phyloP scores from a whole-genome alignment of 2,797 vertebrate species.

The Sebastes minor region DNA sequence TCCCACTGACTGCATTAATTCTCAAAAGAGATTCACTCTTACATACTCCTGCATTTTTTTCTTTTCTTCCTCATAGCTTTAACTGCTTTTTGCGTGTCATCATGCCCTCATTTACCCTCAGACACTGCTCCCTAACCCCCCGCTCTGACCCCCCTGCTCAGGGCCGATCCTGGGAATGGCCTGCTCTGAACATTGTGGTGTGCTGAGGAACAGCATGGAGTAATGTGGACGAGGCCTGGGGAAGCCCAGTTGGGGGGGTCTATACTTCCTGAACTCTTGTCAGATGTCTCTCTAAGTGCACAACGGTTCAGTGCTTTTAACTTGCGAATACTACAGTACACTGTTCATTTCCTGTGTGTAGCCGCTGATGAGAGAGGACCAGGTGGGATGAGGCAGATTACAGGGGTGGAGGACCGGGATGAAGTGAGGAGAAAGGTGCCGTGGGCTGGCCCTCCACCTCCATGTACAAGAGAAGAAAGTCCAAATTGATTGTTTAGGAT shows the following conservation, averaged over 20 bases:
- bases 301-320: conserved; percentile 80
- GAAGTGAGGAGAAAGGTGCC: conserved; percentile 43
- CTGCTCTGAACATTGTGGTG: conserved; percentile 84
- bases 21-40: conserved; percentile 59
- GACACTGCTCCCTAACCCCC: conserved; percentile 7
- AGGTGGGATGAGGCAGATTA: conserved; percentile 62
- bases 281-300: conserved; percentile 74
- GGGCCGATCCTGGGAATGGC: conserved; percentile 67
- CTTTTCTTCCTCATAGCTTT: conserved; percentile 65
- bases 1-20: conserved; percentile 56
- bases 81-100: conserved; percentile 73
- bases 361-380: conserved; percentile 68
- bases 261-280: conserved; percentile 56
- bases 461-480: conserved; percentile 35
- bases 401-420: conserved; percentile 43
- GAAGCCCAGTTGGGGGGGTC: conserved; percentile 45
- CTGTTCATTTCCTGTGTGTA: conserved; percentile 73
- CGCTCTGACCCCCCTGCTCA: conserved; percentile 57
- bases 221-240: conserved; percentile 79
- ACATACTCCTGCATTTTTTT: conserved; percentile 34
- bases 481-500: conserved; percentile 65
- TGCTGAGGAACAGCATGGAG: conserved; percentile 83
- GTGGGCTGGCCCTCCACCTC: conserved; percentile 55
- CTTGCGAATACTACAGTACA: conserved; percentile 66
- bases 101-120: conserved; percentile 52